phyloP scores from a whole-genome alignment of 2,797 vertebrate species.

The Enteromius trimaculatus region DNA sequence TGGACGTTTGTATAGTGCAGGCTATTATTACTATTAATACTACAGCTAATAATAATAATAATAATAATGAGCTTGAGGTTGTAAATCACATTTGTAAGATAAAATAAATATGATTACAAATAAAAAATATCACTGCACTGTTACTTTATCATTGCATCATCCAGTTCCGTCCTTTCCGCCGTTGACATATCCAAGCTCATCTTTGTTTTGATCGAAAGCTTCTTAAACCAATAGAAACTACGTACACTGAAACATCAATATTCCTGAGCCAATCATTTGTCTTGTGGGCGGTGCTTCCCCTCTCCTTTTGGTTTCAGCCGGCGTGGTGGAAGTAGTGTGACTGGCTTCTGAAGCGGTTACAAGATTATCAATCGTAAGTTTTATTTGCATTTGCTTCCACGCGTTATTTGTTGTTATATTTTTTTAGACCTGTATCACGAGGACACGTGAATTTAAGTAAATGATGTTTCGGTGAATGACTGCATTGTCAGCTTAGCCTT shows the following conservation, averaged over 20 bases:
- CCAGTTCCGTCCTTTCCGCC: conserved; percentile 54
- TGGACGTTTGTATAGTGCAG: no score
- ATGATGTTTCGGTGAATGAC: background rate
- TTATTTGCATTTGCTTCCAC: background rate
- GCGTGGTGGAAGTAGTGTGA: conserved; percentile 67
- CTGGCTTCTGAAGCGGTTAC: conserved; percentile 46
- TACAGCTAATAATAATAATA: background rate
- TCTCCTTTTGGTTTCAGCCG: conserved; percentile 55
- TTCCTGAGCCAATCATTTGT: conserved; percentile 61
- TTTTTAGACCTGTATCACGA: background rate
- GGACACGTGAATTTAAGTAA: background rate
- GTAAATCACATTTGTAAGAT: background rate
- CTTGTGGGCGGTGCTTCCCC: conserved; percentile 46
- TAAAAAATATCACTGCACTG: conserved; percentile 20
- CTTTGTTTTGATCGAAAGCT: conserved; percentile 62
- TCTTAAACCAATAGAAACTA: conserved; percentile 65
- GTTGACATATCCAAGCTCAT: conserved; percentile 49
- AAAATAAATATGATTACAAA: background rate
- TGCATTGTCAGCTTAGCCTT: conserved; percentile 10
- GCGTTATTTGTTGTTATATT: background rate
- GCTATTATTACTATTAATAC: background rate
- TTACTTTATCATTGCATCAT: conserved; percentile 79
- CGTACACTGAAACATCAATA: rapidly evolving
- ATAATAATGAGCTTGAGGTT: background rate
- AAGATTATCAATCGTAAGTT: conserved; percentile 71